Evolutionary conservation across 2,888 invertebrate genomes (phyloP).

Genomic region (Bellardia bayeri): DNA sequence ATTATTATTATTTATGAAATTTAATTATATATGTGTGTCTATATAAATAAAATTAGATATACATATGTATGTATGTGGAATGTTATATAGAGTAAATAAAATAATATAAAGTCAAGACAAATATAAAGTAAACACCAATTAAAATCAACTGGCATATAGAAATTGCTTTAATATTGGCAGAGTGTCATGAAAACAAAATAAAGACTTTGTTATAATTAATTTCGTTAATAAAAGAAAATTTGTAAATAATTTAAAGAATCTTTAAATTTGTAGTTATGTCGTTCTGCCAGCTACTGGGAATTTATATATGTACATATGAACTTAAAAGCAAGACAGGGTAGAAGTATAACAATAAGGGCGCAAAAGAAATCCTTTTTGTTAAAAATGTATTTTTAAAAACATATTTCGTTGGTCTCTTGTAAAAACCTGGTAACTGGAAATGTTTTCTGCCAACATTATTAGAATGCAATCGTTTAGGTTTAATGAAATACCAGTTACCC

Average conservation of each 20-base stretch:
- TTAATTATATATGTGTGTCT: conserved; percentile 3
- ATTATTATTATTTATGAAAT: conserved; percentile 64
- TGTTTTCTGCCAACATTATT: too few relatives aligned
- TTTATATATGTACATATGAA: conserved; percentile 38
- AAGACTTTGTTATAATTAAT: too few relatives aligned
- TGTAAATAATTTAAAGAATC: background rate
- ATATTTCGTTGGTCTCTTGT: too few relatives aligned
- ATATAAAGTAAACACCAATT: background rate
- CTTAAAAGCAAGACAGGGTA: conserved; percentile 51
- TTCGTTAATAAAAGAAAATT: too few relatives aligned
- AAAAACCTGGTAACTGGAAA: too few relatives aligned
- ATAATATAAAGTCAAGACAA: background rate
- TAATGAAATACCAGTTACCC: too few relatives aligned
- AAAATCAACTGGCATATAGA: background rate
- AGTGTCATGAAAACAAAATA: background rate
- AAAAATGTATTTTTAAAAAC: background rate
- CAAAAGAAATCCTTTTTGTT: background rate
- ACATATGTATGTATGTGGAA: background rate
- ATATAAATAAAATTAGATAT: background rate
- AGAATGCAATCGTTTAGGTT: too few relatives aligned
- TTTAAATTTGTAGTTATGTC: conserved; percentile 10
- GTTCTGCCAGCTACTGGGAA: conserved; percentile 20
- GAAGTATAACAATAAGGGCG: conserved; percentile 3
- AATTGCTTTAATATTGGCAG: background rate
- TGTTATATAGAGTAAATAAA: background rate